Evolutionary conservation across 2,888 invertebrate species (phyloP).

Genomic region (Ormyrus pomaceus): DNA sequence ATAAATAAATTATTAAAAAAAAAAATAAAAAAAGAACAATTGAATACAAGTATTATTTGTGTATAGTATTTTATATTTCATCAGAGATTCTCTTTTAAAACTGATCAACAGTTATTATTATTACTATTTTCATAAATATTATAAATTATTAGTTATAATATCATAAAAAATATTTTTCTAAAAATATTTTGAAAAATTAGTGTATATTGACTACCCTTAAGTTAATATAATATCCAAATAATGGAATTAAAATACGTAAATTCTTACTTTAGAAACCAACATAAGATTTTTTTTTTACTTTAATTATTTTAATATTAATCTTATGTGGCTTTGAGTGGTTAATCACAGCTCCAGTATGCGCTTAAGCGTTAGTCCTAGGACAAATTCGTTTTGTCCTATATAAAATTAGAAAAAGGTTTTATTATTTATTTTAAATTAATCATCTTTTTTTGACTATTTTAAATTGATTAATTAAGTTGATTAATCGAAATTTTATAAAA

Average conservation of each 20-base stretch:
- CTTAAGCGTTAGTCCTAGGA: constrained; percentile 42
- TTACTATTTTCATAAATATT: constrained; percentile 21
- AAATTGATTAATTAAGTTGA: background rate
- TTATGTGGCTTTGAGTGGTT: constrained; percentile 19
- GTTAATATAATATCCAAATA: constrained; percentile 19
- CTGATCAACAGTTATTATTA: constrained; percentile 32
- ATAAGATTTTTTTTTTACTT: background rate
- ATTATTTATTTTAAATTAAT: background rate
- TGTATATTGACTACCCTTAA: background rate
- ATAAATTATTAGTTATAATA: constrained; percentile 6
- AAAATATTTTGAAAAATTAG: constrained; percentile 3
- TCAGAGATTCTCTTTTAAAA: constrained; percentile 21
- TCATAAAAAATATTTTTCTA: constrained; percentile 5
- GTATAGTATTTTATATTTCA: background rate
- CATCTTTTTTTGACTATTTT: background rate
- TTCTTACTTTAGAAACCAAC: constrained; percentile 5
- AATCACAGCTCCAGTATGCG: constrained; percentile 53
- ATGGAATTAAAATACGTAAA: background rate
- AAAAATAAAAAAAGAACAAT: constrained; percentile 18
- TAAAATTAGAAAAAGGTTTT: background rate
- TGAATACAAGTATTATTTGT: constrained; percentile 1
- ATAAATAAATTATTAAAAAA: constrained; percentile 14
- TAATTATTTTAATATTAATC: constrained; percentile 17
- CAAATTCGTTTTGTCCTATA: constrained; percentile 4
- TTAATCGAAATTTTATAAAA: constrained; percentile 15